Conservation (phyloP, 2,113 vertebrate genomes). For the Heterochromis multidens region DNA sequence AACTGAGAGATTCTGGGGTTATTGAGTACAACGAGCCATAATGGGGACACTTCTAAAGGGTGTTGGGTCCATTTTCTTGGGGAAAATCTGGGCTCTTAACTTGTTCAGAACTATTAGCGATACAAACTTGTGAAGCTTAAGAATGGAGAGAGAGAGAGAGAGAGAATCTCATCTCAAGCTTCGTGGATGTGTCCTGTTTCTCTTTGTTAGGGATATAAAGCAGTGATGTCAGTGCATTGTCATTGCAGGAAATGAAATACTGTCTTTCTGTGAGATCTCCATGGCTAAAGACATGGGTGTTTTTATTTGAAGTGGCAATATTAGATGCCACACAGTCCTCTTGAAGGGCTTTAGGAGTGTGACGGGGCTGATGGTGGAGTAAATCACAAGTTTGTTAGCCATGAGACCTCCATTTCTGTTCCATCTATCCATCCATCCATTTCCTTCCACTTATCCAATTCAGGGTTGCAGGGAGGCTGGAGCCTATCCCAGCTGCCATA, state of each 20-base stretch:
- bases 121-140: not conserved
- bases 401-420: too few species aligned
- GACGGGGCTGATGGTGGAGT: too few species aligned
- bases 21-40: slow-evolving; percentile 8
- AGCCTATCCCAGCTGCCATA: too few species aligned
- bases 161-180: not conserved
- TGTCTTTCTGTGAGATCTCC: not conserved
- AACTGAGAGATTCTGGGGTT: slow-evolving; percentile 30
- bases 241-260: not conserved
- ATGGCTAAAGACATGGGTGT: not conserved
- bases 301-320: too few species aligned
- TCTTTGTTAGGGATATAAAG: not conserved
- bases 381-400: too few species aligned
- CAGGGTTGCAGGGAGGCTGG: too few species aligned
- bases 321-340: too few species aligned
- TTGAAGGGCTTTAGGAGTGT: too few species aligned
- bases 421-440: too few species aligned
- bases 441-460: too few species aligned
- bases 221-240: not conserved
- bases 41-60: slow-evolving; percentile 7
- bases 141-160: not conserved
- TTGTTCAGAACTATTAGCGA: not conserved
- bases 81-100: not conserved
- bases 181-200: not conserved
- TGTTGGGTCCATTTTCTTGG: not conserved